Evolutionary conservation across 2,888 invertebrate genomes (phyloP), one percentile per base, ranked within the genome.

Genomic region (Euclidia mi): DNA sequence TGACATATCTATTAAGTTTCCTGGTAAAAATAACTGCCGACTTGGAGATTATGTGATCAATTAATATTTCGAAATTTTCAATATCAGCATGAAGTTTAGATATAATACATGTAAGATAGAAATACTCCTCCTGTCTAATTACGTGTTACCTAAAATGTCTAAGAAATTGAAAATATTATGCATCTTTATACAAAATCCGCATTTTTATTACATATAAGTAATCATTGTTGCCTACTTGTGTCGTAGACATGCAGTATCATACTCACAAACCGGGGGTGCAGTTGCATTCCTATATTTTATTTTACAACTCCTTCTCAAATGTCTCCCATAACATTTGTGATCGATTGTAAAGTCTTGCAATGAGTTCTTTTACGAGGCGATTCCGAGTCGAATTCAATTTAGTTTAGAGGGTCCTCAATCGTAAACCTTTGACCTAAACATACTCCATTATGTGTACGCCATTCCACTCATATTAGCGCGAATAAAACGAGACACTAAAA

Each of bases 381-480:
- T 89, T 89, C 76, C 81, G 77, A 86, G 79, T 82, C 84, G 73
- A 87, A 91, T 94, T 93, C 94, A 93, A 94, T 94, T 94, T 91
- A 87, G 85, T 92, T 88, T 80, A 87, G 79, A 84, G 84, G 82
- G 77, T 81, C 80, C 77, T 81, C 71, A 64, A 68, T 84, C 84
- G 84, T 92, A 92, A 92, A 92, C 92, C 88, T 88, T 85, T 91
- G 90, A 91, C 91, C 89, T 82, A 71, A 80, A 78, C 82, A 79
- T 74, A 76, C 79, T 78, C 80, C 74, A 82, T 85, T 78, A 79
- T 75, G 60, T 62, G 62, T 64, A 55, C 63, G 67, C 69, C 66
- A 70, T 79, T 76, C 71, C 67, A 72, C 62, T 69, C 76, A 76
- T 78, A 81, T 84, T 76, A 78, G 69, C 65, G 67, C 65, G 71